Base-by-base conservation (phyloP, 2,888 invertebrate genomes). In the Pollenia angustigena region DNA sequence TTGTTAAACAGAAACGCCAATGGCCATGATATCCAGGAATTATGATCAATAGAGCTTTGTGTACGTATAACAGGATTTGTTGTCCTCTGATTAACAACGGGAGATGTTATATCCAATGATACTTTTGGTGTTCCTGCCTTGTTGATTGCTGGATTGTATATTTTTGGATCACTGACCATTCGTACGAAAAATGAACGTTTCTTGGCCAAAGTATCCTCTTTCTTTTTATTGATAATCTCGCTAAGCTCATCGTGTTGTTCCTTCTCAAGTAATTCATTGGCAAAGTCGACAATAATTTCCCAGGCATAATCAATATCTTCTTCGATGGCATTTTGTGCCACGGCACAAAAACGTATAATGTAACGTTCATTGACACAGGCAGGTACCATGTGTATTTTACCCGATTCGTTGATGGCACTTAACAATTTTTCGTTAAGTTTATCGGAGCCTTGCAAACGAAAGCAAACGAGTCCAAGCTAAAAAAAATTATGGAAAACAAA, bases 101-200 rank as follows among this genome's bases (percentile, higher is more conserved):
- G 93, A 48, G 93, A 92, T 18, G 90, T 89, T 79, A 92, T 88
- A 83, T 93, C 93, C 79, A 91, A 85, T 9, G 93, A 93, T 44
- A 93, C 79, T 85, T 93, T 92, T 1, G 95, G 95, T 69, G 96
- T 95, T 69, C 96, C 94, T 0, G 96, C 95, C 93, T 96, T 96
- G 92, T 96, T 96, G 91, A 98, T 98, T 85, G 97, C 97, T 48
- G 98, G 98, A 94, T 98, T 98, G 94, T 98, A 98, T 91, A 99
- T 97, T 94, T 98, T 99, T 2, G 99, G 98, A 94, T 99, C 99
- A 93, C 97, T 97, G 88, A 98, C 98, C 99, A 99, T 99, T 71
- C 99, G 97, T 81, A 99, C 99, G 94, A 99, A 98, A 95, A 98
- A 98, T 14, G 98, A 98, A 75, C 99, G 95, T 94, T 98, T 98